Conservation (phyloP, 1,140 invertebrate species). For the Stenopsyche tienmushanensis region DNA sequence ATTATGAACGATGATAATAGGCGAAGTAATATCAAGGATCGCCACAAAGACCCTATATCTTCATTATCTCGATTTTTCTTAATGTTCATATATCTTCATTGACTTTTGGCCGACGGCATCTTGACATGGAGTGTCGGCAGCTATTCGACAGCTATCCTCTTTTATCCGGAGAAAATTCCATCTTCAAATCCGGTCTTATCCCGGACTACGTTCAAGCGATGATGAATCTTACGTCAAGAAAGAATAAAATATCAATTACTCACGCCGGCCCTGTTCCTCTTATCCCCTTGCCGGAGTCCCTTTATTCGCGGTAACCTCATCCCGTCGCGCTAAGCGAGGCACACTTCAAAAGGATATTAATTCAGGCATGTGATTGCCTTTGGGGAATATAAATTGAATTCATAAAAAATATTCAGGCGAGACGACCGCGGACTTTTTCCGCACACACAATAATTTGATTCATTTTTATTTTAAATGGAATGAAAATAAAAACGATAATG, state of each 20-base stretch:
- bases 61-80: no score
- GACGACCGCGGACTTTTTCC: no score
- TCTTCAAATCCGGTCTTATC: not conserved
- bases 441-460: conserved; percentile 10
- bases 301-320: not conserved
- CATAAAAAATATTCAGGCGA: conserved; percentile 30
- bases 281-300: no score
- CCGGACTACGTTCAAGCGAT: not conserved
- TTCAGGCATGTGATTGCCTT: conserved; percentile 30
- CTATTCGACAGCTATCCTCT: no score
- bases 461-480: conserved; percentile 18
- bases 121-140: no score
- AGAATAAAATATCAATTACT: conserved; percentile 20
- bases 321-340: not conserved
- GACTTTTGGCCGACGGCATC: no score
- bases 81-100: no score
- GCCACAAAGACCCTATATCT: no score
- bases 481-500: conserved; percentile 24
- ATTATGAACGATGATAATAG: no score
- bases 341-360: conserved; percentile 28
- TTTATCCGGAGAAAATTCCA: conserved; percentile 8
- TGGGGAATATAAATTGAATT: conserved; percentile 30
- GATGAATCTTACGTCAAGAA: not conserved
- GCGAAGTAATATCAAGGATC: no score
- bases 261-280: conserved; percentile 10